These are phyloP conservation scores for Cryptoleucopteryx plumbea DNA, from an alignment of 2,113 vertebrate species.

Conservation along the genomic window DNA sequence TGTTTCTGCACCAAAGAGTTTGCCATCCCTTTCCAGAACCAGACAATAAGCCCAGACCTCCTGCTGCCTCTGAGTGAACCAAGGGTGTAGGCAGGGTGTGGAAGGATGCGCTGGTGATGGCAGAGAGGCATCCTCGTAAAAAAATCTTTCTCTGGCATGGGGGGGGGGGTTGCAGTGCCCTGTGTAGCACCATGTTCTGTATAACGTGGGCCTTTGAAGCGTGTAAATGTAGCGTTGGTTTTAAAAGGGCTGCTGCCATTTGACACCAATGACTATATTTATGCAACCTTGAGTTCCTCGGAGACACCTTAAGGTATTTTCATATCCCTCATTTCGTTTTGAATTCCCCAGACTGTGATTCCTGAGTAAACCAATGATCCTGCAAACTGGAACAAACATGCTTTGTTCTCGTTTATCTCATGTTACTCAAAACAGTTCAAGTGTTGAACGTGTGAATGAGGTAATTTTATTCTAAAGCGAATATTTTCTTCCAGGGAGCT, in stretches of 20 bases:
- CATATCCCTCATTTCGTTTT: neutral
- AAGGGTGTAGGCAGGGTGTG: neutral
- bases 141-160: neutral
- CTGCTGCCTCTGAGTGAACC: neutral
- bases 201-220: neutral
- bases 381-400: neutral
- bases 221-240: neutral
- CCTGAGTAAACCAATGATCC: neutral
- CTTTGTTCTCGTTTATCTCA: slow-evolving; percentile 28
- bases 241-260: neutral
- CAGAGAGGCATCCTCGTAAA: neutral
- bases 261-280: neutral
- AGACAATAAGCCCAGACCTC: neutral
- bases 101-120: neutral
- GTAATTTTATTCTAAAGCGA: neutral
- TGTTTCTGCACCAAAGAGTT: neutral
- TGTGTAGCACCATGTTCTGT: neutral
- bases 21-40: neutral
- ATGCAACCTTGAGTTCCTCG: neutral
- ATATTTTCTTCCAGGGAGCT: neutral
- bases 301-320: slow-evolving; percentile 10
- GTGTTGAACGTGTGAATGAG: neutral
- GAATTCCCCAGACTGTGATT: slow-evolving; percentile 14
- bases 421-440: neutral
- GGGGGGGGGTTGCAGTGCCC: neutral